These are phyloP conservation scores for Charaxes varanes DNA, from an alignment of 1,140 invertebrate species.

Conservation along the genomic window DNA sequence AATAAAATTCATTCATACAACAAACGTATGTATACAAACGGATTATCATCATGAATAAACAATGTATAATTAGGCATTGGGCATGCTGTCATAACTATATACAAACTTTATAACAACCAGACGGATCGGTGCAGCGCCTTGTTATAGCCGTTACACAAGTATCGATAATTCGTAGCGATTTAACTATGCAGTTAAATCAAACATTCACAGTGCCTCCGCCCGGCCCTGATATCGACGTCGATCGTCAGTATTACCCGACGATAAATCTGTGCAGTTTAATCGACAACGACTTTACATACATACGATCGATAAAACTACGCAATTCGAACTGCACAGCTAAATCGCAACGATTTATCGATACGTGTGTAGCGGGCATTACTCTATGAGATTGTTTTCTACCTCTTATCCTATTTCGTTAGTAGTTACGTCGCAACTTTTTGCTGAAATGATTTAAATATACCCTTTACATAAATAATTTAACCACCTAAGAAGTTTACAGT, in stretches of 20 bases:
- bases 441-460: constrained; percentile 14
- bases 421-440: constrained; percentile 7
- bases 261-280: too few species aligned
- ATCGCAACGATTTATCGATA: too few species aligned
- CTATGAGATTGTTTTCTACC: constrained; percentile 16
- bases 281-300: too few species aligned
- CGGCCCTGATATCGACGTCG: too few species aligned
- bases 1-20: constrained; percentile 46
- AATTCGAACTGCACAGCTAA: too few species aligned
- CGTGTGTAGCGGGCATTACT: too few species aligned
- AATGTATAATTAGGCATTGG: constrained; percentile 27
- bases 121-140: constrained; percentile 31
- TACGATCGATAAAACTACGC: too few species aligned
- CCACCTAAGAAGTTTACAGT: constrained; percentile 8
- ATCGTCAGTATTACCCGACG: too few species aligned
- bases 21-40: constrained; percentile 34
- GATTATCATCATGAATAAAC: constrained; percentile 29
- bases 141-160: too few species aligned
- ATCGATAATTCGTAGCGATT: too few species aligned
- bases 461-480: constrained; percentile 16
- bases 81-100: constrained; percentile 29
- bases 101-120: constrained; percentile 34
- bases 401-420: constrained; percentile 11
- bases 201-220: neutral
- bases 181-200: too few species aligned